Percentiles rank a stretch among this genome's conserved stretches.
Conservation (phyloP, 2,113 vertebrate genomes). For the Pteruthius melanotis region DNA sequence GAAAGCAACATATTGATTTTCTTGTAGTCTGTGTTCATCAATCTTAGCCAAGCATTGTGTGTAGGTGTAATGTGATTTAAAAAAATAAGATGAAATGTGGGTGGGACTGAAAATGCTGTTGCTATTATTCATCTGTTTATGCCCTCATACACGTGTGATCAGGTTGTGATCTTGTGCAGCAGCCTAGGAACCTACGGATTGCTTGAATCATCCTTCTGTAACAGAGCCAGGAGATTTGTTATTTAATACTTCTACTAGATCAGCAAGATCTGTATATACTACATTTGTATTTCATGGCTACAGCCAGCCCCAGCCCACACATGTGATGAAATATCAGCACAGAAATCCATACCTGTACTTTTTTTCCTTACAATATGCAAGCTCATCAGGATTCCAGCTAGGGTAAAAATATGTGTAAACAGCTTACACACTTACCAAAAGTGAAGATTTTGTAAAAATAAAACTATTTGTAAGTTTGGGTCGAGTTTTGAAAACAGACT, state of each 20-base stretch:
- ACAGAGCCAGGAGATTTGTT: not conserved
- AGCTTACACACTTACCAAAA: not conserved
- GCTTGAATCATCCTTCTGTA: slow-evolving; percentile 16
- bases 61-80: not conserved
- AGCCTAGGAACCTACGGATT: not conserved
- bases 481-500: not conserved
- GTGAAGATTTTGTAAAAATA: not conserved
- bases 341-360: not conserved
- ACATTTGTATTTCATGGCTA: not conserved
- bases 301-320: not conserved
- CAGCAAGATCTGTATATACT: not conserved
- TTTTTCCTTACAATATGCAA: not conserved
- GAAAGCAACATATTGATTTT: not conserved
- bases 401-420: not conserved
- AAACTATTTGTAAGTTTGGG: not conserved
- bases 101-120: slow-evolving; percentile 42
- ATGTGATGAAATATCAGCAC: slow-evolving; percentile 13
- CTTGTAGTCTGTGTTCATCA: not conserved
- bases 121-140: slow-evolving; percentile 49
- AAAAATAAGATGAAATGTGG: slow-evolving; percentile 15
- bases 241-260: slow-evolving; percentile 23
- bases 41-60: not conserved
- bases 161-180: not conserved
- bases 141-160: not conserved
- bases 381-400: not conserved